Conservation (phyloP, 2,888 invertebrate species). For the Harmothoe impar region DNA sequence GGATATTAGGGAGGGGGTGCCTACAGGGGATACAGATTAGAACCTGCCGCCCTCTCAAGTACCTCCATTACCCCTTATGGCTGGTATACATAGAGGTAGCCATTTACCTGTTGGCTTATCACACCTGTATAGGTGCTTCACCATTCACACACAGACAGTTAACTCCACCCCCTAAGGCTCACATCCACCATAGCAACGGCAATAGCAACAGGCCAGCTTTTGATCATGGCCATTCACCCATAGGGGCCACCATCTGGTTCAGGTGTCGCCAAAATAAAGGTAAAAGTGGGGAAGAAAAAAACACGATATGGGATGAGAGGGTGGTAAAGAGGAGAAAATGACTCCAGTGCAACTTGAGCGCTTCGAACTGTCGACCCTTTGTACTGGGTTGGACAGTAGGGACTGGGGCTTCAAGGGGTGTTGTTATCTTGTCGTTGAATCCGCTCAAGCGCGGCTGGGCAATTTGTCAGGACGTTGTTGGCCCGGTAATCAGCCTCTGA, state of each 20-base stretch:
- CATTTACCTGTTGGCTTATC: conserved; percentile 25
- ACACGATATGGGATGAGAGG: neutral
- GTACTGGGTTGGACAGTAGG: neutral
- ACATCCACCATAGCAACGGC: neutral
- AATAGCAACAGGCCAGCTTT: neutral
- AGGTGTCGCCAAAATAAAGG: conserved; percentile 11
- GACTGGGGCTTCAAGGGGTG: neutral
- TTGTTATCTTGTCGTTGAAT: neutral
- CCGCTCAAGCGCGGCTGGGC: neutral
- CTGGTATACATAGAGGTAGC: conserved; percentile 1
- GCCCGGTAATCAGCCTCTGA: conserved; percentile 33
- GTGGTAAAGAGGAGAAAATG: neutral
- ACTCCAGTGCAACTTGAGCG: neutral
- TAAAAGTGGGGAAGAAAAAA: conserved; percentile 37
- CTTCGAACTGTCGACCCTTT: neutral
- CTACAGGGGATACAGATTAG: too few relatives aligned
- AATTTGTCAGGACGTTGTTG: conserved; percentile 24
- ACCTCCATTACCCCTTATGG: conserved; percentile 13
- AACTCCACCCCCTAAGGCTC: conserved; percentile 1
- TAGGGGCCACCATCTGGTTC: conserved; percentile 17
- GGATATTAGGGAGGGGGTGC: too few relatives aligned
- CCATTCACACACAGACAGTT: neutral
- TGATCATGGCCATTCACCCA: conserved; percentile 40
- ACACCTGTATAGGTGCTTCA: conserved; percentile 20
- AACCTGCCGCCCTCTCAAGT: too few relatives aligned